Base-by-base conservation (phyloP, 2,113 vertebrate species). In the Peromyscus californicus region DNA sequence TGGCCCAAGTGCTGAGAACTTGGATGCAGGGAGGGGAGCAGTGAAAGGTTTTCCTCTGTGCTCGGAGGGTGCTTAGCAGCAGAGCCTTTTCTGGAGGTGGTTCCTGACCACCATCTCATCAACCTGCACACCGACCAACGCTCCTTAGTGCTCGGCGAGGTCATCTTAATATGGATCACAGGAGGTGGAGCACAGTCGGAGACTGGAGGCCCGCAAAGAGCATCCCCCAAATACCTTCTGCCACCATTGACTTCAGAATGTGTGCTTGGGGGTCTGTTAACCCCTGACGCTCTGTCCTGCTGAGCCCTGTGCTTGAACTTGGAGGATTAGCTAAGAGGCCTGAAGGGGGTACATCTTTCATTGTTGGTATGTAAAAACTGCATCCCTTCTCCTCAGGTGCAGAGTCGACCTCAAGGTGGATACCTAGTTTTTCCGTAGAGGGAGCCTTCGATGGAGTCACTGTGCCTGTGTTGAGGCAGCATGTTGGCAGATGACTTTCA, bases 321-420 rank as follows among this genome's bases (percentile, higher is more conserved):
- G 31, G 70, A 54, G 31, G 39, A 78, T 33, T 8, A 80, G n/a
- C 79, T 51, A 33, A 51, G 63, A 83, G 79, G 61, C 63, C 63
- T n/a, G 33, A 33, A 4, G 0, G 0, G n/a, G 51, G 57, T 39
- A 51, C 15, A 0, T 5, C 1, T 51, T 0, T 39, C 16, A 31
- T 82, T 85, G 65, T 24, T 31, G 36, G 26, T 61, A 33, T 93
- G 0, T 89, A 33, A 36, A n/a, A 61, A 21, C 51, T 1, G 8
- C 11, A 13, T 57, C 29, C 24, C 7, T 59, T 22, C 19, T 82
- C 1, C 59, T 67, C 22, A 63, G 67, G 45, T 26, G 31, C 16
- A 11, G 45, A 78, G 15, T 70, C 11, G 4, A 39, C 45, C 39
- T 26, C 0, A 24, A 45, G 16, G 13, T 22, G 39, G 29, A 42